Evolutionary conservation across 2,113 vertebrate species (phyloP).

Genomic region (Heterotilapia buettikoferi): DNA sequence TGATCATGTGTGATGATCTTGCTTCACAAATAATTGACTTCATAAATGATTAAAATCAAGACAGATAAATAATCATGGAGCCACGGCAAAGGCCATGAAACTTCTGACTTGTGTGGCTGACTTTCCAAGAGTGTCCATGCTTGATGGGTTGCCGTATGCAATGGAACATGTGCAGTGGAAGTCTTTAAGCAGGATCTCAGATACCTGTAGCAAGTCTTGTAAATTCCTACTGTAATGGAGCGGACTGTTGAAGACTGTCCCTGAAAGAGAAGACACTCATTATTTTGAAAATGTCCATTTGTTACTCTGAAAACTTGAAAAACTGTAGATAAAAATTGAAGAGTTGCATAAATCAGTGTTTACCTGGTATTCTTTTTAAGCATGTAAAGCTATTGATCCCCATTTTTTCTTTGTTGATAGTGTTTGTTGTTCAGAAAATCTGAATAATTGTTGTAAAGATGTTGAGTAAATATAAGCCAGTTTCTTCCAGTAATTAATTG

Average conservation of each 20-base stretch:
- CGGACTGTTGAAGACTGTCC: background rate
- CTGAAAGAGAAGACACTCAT: background rate
- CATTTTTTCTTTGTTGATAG: background rate
- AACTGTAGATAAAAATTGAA: background rate
- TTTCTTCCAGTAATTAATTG: background rate
- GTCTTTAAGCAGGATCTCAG: background rate
- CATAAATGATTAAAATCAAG: background rate
- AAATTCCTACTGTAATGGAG: background rate
- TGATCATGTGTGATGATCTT: background rate
- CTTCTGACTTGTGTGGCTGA: background rate
- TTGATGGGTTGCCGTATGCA: background rate
- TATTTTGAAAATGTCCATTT: background rate
- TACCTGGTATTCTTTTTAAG: background rate
- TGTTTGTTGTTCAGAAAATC: background rate
- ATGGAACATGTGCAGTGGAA: background rate
- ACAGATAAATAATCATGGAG: background rate
- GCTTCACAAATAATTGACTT: background rate
- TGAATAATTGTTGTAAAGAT: background rate
- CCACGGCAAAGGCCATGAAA: background rate
- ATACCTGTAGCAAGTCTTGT: background rate
- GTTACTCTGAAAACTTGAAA: background rate
- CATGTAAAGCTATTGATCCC: background rate
- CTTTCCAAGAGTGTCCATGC: background rate
- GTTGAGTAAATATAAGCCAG: background rate
- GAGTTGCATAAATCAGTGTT: background rate